Evolutionary conservation across 1,140 invertebrate species (phyloP).

Genomic region (Drosophila pandora): DNA sequence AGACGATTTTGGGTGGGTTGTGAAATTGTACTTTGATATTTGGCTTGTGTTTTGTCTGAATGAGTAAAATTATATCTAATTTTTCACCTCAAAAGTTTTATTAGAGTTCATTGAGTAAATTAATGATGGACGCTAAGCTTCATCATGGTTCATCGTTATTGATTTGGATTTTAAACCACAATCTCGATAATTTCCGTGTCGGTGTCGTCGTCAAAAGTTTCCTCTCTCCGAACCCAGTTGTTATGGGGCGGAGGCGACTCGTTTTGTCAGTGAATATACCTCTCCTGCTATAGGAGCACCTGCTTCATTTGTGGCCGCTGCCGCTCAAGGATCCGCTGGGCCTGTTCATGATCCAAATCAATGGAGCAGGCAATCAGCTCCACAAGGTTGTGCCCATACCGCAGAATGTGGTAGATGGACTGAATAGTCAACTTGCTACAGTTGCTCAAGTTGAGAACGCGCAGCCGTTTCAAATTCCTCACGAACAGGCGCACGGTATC

Average conservation of each 20-base stretch:
- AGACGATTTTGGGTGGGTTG: conserved; percentile 33
- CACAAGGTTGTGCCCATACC: conserved; percentile 42
- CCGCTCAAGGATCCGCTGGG: conserved; percentile 34
- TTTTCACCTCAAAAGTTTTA: conserved; percentile 51
- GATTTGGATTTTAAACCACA: conserved; percentile 22
- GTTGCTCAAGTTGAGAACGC: conserved; percentile 65
- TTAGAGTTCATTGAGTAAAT: conserved; percentile 4
- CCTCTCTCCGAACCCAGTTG: conserved; percentile 43
- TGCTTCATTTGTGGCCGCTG: conserved; percentile 57
- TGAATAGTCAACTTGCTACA: conserved; percentile 52
- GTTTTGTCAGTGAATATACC: conserved; percentile 68
- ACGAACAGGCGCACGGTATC: conserved; percentile 46
- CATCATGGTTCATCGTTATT: conserved; percentile 28
- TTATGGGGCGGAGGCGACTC: conserved; percentile 31
- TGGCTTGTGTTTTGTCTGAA: conserved; percentile 40
- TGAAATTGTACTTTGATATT: conserved; percentile 54
- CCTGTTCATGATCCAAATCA: conserved; percentile 61
- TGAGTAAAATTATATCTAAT: conserved; percentile 23
- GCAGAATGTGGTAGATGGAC: conserved; percentile 54
- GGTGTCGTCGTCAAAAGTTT: conserved; percentile 33
- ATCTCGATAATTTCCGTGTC: conserved; percentile 55
- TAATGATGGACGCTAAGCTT: conserved; percentile 35
- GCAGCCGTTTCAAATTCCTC: conserved; percentile 51
- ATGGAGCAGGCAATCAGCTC: conserved; percentile 66
- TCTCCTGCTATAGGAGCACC: conserved; percentile 72